Conservation (phyloP, 2,113 vertebrate genomes). For the Muntiacus reevesi region DNA sequence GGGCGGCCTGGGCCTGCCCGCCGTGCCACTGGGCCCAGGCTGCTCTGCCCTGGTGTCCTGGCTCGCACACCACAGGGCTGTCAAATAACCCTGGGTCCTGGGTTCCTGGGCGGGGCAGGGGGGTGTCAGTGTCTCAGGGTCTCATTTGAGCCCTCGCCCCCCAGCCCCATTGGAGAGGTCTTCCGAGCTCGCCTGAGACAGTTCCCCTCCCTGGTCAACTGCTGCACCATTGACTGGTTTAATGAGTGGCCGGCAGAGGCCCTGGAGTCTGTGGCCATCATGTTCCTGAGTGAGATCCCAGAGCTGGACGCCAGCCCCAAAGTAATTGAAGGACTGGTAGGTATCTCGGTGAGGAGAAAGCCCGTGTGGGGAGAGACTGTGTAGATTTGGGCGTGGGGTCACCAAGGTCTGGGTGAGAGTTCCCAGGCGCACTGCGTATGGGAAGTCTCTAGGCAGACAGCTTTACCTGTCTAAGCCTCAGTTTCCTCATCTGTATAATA, state of each 20-base stretch:
- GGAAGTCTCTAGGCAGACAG: neutral
- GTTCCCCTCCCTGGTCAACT: slow-evolving; percentile 94
- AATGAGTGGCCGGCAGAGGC: slow-evolving; percentile 92
- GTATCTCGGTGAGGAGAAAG: slow-evolving; percentile 51
- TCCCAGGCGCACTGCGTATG: neutral
- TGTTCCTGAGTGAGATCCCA: slow-evolving; percentile 86
- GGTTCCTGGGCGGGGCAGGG: neutral
- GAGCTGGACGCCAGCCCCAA: slow-evolving; percentile 78
- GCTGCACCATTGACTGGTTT: slow-evolving; percentile 97
- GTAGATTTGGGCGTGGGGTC: neutral
- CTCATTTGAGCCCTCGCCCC: slow-evolving; percentile 8
- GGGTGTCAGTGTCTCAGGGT: neutral
- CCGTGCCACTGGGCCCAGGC: neutral
- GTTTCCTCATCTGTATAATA: neutral
- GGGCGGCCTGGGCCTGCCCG: neutral
- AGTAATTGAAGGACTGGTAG: slow-evolving; percentile 84
- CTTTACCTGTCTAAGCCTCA: neutral
- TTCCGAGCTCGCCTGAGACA: slow-evolving; percentile 91
- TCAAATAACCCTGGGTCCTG: neutral
- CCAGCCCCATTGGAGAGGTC: slow-evolving; percentile 91
- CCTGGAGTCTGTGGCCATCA: slow-evolving; percentile 87
- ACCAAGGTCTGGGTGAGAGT: neutral
- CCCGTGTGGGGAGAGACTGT: neutral
- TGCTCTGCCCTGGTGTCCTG: neutral
- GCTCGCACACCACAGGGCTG: neutral